Evolutionary conservation across 1,140 invertebrate species (phyloP).

Genomic region (Diachasmimorpha longicaudata): DNA sequence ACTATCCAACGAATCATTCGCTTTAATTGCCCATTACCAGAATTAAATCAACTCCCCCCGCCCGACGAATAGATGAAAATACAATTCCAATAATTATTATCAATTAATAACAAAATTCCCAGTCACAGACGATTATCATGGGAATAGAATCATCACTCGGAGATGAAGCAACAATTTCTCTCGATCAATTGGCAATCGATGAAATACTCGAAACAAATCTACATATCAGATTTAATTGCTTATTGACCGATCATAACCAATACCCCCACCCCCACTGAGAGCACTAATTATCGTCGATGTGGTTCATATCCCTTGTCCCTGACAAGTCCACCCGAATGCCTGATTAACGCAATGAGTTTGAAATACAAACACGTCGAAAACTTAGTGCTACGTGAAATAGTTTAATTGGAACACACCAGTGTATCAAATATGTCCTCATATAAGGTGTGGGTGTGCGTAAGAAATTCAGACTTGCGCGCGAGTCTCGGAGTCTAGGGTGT

Average conservation of each 20-base stretch:
- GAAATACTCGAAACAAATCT: neutral
- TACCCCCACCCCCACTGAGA: neutral
- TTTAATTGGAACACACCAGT: neutral
- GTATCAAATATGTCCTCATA: conserved; percentile 26
- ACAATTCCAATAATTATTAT: too few species aligned
- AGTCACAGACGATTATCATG: too few species aligned
- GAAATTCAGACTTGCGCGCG: conserved; percentile 49
- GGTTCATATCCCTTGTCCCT: neutral
- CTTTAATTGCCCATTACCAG: neutral
- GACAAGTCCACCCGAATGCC: neutral
- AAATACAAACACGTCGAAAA: neutral
- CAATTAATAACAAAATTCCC: too few species aligned
- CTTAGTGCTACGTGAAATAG: neutral
- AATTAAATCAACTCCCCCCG: too few species aligned
- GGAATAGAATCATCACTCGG: neutral
- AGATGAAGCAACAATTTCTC: neutral
- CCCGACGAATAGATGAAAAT: too few species aligned
- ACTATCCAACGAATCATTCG: too few species aligned
- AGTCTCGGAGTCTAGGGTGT: conserved; percentile 47
- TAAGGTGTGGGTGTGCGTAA: conserved; percentile 53
- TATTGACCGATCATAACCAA: neutral
- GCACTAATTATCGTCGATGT: neutral
- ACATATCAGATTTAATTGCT: neutral
- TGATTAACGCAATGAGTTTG: neutral
- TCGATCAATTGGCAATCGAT: neutral